These are phyloP conservation scores for Drosophila pallidifrons DNA, from an alignment of 1,140 invertebrate species.

Conservation along the genomic window DNA sequence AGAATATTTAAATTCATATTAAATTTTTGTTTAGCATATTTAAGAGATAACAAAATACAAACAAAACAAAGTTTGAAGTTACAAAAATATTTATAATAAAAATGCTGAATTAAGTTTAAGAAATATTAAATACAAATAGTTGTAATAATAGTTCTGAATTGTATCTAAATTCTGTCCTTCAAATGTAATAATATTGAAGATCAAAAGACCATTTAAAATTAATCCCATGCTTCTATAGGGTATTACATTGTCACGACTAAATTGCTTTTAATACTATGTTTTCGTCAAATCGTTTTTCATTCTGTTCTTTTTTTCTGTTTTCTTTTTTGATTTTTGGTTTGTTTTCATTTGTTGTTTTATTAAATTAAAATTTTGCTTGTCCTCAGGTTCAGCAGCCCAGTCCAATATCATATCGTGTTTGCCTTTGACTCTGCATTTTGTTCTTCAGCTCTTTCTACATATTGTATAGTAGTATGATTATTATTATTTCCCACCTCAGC, in stretches of 20 bases:
- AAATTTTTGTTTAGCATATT: too few species aligned
- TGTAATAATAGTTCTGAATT: too few species aligned
- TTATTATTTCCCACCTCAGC: conserved; percentile 60
- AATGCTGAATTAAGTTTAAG: too few species aligned
- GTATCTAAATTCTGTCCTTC: too few species aligned
- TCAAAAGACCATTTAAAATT: neutral
- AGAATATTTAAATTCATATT: too few species aligned
- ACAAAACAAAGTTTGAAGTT: too few species aligned
- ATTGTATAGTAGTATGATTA: conserved; percentile 41
- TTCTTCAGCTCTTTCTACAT: conserved; percentile 46
- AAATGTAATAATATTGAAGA: too few species aligned
- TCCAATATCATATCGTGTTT: conserved; percentile 23
- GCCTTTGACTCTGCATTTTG: conserved; percentile 3
- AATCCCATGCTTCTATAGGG: neutral
- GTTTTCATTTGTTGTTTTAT: conserved; percentile 66
- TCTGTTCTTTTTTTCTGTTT: neutral
- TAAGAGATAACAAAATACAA: too few species aligned
- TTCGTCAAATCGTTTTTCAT: neutral
- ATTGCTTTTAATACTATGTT: neutral
- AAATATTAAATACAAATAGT: too few species aligned
- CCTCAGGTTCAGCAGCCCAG: conserved; percentile 64
- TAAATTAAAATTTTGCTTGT: conserved; percentile 65
- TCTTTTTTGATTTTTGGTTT: conserved; percentile 25
- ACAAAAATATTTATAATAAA: too few species aligned
- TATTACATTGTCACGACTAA: neutral